phyloP scores from a whole-genome alignment of 2,113 vertebrate genomes.

The Thryonomys swinderianus region DNA sequence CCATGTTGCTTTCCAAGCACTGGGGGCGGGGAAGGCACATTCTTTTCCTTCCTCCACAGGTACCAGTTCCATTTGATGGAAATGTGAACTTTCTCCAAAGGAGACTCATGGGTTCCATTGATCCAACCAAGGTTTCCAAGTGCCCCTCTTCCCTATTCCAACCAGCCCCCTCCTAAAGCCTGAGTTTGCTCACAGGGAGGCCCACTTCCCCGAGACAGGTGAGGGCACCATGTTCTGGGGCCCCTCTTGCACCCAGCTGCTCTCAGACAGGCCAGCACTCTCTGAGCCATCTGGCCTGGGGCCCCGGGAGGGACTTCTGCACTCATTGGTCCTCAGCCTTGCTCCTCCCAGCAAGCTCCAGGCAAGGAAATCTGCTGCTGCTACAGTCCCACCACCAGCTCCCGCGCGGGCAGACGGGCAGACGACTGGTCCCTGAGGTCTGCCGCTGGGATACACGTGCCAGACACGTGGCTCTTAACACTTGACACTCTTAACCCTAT shows the following conservation, averaged over 20 bases:
- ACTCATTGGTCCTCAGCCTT: not conserved
- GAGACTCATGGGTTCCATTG: not conserved
- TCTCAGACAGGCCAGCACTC: not conserved
- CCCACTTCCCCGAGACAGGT: not conserved
- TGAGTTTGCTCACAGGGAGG: not conserved
- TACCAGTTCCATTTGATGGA: not conserved
- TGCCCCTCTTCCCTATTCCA: not conserved
- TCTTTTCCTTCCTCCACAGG: not conserved
- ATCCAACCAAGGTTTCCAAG: not conserved
- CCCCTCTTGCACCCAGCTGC: not conserved
- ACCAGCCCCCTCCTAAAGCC: not conserved
- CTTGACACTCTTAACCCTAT: slow-evolving; percentile 86
- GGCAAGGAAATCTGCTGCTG: slow-evolving; percentile 71
- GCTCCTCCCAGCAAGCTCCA: not conserved
- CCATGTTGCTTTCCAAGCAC: not conserved
- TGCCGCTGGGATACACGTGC: slow-evolving; percentile 82
- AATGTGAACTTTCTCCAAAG: not conserved
- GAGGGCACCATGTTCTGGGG: not conserved
- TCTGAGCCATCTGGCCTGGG: not conserved
- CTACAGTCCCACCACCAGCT: slow-evolving; percentile 75
- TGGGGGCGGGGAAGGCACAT: not conserved
- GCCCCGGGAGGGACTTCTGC: not conserved
- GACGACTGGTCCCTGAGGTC: slow-evolving; percentile 84
- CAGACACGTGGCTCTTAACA: slow-evolving; percentile 85
- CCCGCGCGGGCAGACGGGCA: slow-evolving; percentile 35